A percentile compares a stretch with the other conserved stretches of the same genome.
These are phyloP conservation scores for Melolontha melolontha DNA, from an alignment of 2,888 invertebrate genomes.

Conservation along the genomic window DNA sequence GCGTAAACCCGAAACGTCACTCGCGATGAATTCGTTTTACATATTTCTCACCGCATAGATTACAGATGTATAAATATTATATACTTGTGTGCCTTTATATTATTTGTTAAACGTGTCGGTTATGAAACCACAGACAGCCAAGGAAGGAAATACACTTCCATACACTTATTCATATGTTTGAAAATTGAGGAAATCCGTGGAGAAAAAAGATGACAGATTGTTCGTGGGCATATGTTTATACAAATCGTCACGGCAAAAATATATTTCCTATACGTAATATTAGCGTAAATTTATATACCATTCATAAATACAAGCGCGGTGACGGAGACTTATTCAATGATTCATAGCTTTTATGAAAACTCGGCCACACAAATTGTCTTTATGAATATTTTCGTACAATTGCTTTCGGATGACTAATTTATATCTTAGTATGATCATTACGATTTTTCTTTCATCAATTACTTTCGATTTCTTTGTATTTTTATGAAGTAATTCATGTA, in stretches of 20 bases:
- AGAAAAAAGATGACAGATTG: slow-evolving; percentile 7
- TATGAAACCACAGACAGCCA: slow-evolving; percentile 20
- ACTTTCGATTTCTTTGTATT: too few species aligned
- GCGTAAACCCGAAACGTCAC: too few species aligned
- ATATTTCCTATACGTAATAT: slow-evolving; percentile 11
- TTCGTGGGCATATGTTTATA: slow-evolving; percentile 9
- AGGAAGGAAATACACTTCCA: slow-evolving; percentile 31
- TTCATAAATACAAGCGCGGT: slow-evolving; percentile 18
- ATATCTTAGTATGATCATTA: too few species aligned
- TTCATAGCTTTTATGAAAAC: slow-evolving; percentile 2
- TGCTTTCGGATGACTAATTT: too few species aligned
- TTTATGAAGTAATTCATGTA: too few species aligned
- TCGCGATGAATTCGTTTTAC: too few species aligned
- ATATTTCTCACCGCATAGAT: too few species aligned
- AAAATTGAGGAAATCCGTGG: slow-evolving; percentile 29
- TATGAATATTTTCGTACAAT: slow-evolving; percentile 1
- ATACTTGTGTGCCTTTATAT: background rate
- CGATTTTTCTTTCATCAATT: too few species aligned
- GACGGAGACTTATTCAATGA: slow-evolving; percentile 15
- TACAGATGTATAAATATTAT: background rate
- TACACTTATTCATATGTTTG: slow-evolving; percentile 16
- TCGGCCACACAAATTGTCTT: background rate
- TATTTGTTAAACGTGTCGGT: background rate
- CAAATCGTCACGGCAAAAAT: background rate
- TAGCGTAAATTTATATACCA: slow-evolving; percentile 10